Conservation (phyloP, 2,113 vertebrate species). For the Periophthalmodon schlosseri region DNA sequence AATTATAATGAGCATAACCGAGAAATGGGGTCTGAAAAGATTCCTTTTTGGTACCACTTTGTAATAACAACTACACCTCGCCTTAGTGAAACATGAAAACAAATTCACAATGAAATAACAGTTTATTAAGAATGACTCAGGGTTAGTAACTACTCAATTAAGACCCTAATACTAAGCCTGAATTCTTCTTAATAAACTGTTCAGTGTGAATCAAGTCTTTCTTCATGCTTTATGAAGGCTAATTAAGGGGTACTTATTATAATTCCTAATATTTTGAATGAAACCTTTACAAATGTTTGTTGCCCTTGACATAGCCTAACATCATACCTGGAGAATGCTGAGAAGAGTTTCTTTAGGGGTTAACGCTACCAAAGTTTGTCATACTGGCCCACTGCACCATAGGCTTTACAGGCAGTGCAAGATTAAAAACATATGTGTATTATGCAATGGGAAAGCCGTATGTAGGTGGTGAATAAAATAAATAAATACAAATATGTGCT, state of each 20-base stretch:
- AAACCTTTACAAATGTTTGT: background rate
- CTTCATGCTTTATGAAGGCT: too few relatives aligned
- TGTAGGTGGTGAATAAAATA: background rate
- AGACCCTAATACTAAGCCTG: too few relatives aligned
- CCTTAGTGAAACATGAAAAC: too few relatives aligned
- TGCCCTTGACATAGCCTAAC: background rate
- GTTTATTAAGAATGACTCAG: too few relatives aligned
- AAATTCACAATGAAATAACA: too few relatives aligned
- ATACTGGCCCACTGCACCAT: background rate
- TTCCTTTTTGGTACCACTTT: too few relatives aligned
- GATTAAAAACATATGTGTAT: conserved; percentile 21
- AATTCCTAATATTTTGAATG: background rate
- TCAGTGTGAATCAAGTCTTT: too few relatives aligned
- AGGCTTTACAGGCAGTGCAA: conserved; percentile 26
- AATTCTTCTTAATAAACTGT: too few relatives aligned
- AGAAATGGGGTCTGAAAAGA: too few relatives aligned
- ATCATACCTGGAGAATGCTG: too few relatives aligned
- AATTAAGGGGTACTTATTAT: background rate
- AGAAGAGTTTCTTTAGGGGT: background rate
- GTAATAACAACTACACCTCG: too few relatives aligned
- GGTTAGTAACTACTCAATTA: too few relatives aligned
- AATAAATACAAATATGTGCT: background rate
- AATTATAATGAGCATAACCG: background rate
- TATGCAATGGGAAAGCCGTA: conserved; percentile 13
- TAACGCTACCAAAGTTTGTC: background rate